Base-by-base conservation (phyloP, 2,888 invertebrate genomes). In the Fabriciana adippe region DNA sequence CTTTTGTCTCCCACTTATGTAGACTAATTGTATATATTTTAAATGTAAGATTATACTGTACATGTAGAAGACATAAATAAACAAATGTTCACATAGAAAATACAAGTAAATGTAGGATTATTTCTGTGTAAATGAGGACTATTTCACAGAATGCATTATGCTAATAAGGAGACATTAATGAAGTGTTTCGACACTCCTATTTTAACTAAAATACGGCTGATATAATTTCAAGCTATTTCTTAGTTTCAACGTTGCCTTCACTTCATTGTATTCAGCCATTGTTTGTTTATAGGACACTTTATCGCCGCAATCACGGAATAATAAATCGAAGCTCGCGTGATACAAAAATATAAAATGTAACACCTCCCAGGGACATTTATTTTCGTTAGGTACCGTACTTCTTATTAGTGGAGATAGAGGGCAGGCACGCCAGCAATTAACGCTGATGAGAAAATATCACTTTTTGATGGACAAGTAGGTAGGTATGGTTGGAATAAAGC, bases 341-440 rank as follows among this genome's bases (percentile, higher is more conserved):
- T 82, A 80, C 78, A 81, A 82, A 84, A 86, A 84, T 87, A 89
- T 89, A 86, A 89, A 90, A 86, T 81, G 79, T 81, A 84, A 84
- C 88, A 88, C 86, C 88, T 83, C 81, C 79, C 78, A 75, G 74
- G 83, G 83, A 83, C 86, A 87, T 90, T 89, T 85, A 82, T 89
- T 86, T 88, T 89, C 84, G 87, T 90, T 89, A 87, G 81, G 76
- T 83, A 82, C 76, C 77, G 78, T 78, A 84, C 79, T 84, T 85
- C 81, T 85, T 85, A 85, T 87, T 84, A 85, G 81, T 73, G 76
- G 74, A 84, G 87, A 88, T 88, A 85, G 88, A 79, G 77, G 78
- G 78, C 72, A 82, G 82, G 80, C 90, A 90, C 90, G 90, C 86
- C 72, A 70, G 78, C 80, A 83, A 87, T 87, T 83, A 85, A 85